Percentiles rank a stretch among this genome's conserved stretches.
Evolutionary conservation across 1,140 invertebrate genomes (phyloP).

Genomic region (Portunus trituberculatus): DNA sequence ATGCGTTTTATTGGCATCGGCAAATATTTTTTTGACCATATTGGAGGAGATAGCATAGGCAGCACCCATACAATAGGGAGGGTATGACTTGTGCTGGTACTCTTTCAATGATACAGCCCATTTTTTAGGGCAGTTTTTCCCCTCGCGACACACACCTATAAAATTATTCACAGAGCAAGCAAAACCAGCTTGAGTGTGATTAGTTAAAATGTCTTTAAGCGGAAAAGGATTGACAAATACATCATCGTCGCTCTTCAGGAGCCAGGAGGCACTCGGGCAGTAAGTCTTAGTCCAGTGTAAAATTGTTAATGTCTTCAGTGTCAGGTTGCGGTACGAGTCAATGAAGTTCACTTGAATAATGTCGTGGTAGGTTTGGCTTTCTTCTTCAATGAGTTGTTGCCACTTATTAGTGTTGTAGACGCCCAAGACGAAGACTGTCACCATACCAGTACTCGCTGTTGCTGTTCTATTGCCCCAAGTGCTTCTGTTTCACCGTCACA

Average conservation of each 20-base stretch:
- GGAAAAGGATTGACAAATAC: slow-evolving; percentile 61
- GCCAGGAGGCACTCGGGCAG: slow-evolving; percentile 72
- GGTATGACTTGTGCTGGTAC: background rate
- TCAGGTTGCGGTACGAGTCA: slow-evolving; percentile 77
- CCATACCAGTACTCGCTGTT: background rate
- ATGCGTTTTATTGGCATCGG: slow-evolving; percentile 84
- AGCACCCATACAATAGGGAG: slow-evolving; percentile 31
- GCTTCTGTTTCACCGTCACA: too few species aligned
- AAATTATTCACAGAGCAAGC: slow-evolving; percentile 26
- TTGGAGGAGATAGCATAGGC: slow-evolving; percentile 31
- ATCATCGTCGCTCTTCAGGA: slow-evolving; percentile 77
- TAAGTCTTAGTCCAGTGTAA: slow-evolving; percentile 69
- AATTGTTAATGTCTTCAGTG: slow-evolving; percentile 72
- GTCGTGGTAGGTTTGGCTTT: slow-evolving; percentile 59
- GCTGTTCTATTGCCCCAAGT: background rate
- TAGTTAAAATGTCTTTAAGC: background rate
- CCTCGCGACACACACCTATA: slow-evolving; percentile 24
- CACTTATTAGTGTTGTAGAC: too few species aligned
- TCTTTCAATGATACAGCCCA: slow-evolving; percentile 12
- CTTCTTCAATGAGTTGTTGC: slow-evolving; percentile 14
- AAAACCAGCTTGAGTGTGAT: background rate
- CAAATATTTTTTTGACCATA: slow-evolving; percentile 81
- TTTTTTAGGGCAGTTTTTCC: background rate
- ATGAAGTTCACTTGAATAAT: slow-evolving; percentile 73
- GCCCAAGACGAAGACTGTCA: slow-evolving; percentile 28